Evolutionary conservation across 2,113 vertebrate species (phyloP).

Genomic region (Indri indri): DNA sequence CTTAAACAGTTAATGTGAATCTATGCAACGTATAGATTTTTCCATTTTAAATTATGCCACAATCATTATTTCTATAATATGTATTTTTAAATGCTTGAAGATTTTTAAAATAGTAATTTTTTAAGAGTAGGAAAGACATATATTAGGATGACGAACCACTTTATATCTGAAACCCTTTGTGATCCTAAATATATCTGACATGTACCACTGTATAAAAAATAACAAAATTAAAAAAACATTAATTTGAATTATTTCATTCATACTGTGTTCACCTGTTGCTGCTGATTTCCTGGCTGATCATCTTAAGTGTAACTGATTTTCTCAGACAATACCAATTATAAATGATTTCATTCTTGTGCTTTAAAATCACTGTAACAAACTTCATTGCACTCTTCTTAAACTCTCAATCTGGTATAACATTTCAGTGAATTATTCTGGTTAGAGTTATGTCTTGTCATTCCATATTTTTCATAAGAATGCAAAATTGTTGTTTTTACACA

Average conservation of each 20-base stretch:
- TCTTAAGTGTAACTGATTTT: background rate
- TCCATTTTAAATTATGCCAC: background rate
- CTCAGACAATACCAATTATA: background rate
- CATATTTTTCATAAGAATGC: background rate
- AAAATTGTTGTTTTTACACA: background rate
- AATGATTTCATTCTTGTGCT: background rate
- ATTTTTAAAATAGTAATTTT: background rate
- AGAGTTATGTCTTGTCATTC: background rate
- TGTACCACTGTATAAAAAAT: background rate
- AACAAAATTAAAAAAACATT: background rate
- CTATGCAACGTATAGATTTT: background rate
- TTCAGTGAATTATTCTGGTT: background rate
- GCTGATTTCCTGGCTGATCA: background rate
- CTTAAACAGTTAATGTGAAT: background rate
- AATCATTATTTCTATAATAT: background rate
- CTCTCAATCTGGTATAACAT: background rate
- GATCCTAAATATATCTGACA: background rate
- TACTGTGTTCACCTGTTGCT: background rate
- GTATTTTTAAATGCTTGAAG: background rate
- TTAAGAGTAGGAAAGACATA: background rate
- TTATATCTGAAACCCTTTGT: background rate
- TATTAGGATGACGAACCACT: background rate
- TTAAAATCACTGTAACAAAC: background rate
- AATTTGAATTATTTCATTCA: background rate
- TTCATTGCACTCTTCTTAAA: background rate